These are phyloP conservation scores for Ditula angustiorana DNA, from an alignment of 2,888 invertebrate genomes.

Conservation along the genomic window DNA sequence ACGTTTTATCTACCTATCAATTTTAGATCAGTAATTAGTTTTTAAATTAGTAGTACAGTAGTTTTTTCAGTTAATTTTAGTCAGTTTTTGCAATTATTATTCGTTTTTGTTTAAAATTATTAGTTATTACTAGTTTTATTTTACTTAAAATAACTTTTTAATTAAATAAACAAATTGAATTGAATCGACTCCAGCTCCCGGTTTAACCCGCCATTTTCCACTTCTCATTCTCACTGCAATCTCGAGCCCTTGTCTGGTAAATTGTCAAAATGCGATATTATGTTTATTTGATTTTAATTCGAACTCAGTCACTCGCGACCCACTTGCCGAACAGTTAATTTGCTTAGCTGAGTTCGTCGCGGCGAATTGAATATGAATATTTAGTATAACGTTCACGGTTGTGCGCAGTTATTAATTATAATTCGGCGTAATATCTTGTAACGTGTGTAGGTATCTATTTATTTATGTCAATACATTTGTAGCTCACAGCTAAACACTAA, in stretches of 20 bases:
- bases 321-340: constrained; percentile 11
- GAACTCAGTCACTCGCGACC: not conserved
- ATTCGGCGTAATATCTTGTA: not conserved
- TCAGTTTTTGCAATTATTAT: no score
- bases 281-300: constrained; percentile 21
- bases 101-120: no score
- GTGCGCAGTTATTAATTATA: not conserved
- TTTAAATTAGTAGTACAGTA: no score
- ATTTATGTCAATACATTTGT: no score
- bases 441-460: no score
- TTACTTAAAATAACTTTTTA: no score
- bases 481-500: no score
- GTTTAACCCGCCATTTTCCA: not conserved
- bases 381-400: not conserved
- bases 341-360: not conserved
- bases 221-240: constrained; percentile 21
- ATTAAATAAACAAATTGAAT: not conserved
- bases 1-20: no score
- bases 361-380: not conserved
- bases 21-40: no score
- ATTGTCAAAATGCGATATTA: constrained; percentile 28
- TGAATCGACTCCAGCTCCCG: not conserved
- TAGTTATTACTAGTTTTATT: no score
- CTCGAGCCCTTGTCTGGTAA: constrained; percentile 6
- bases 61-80: no score